A percentile compares a stretch with the other conserved stretches of the same genome.
Evolutionary conservation across 35 echinoderm and acorn worm species (phyloP).

Genomic region (Stichopus chloronotus): DNA sequence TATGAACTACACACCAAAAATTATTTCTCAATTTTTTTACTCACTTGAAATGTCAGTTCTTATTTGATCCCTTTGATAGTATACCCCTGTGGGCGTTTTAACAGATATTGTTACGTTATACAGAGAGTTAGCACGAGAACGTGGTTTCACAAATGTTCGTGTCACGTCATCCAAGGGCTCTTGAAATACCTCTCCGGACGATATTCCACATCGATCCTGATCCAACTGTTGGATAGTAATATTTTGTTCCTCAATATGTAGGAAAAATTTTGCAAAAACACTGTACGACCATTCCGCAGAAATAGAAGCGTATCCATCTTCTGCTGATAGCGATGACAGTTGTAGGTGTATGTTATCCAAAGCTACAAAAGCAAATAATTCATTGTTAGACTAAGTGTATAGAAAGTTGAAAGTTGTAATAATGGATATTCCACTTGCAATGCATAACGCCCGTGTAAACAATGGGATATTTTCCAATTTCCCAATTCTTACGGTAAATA

Average conservation of each 20-base stretch:
- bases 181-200: too few species aligned
- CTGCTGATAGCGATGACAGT: not conserved
- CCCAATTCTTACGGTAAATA: too few species aligned
- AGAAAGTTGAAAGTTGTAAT: too few species aligned
- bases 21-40: not conserved
- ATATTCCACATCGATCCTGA: not conserved
- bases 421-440: too few species aligned
- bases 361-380: not conserved
- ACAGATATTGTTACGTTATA: not conserved
- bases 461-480: too few species aligned
- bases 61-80: not conserved
- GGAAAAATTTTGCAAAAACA: too few species aligned
- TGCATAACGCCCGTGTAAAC: too few species aligned
- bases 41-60: not conserved
- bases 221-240: not conserved
- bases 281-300: not conserved
- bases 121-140: not conserved
- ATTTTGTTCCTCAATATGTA: not conserved
- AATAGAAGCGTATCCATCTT: not conserved
- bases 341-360: not conserved
- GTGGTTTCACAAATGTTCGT: not conserved
- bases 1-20: too few species aligned
- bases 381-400: too few species aligned
- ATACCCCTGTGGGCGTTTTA: not conserved
- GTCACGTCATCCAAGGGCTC: not conserved